Evolutionary conservation across 2,888 invertebrate species (phyloP).

Genomic region (Pyrgus malvae): DNA sequence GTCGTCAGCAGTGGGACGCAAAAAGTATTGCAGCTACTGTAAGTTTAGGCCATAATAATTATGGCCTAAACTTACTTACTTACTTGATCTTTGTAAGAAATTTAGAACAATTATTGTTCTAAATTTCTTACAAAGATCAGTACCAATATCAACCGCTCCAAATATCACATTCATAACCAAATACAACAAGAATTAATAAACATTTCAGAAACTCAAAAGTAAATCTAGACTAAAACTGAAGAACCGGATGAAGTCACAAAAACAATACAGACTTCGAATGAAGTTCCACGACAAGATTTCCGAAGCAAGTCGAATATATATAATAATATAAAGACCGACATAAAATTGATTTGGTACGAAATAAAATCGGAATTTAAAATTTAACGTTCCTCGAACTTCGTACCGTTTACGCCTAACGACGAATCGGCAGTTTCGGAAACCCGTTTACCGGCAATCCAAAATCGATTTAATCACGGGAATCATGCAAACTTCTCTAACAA

Average conservation of each 20-base stretch:
- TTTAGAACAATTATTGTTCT: no score
- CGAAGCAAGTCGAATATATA: slow-evolving; percentile 23
- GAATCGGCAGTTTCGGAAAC: slow-evolving; percentile 71
- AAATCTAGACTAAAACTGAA: neutral
- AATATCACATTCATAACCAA: neutral
- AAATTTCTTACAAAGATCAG: no score
- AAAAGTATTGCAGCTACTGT: no score
- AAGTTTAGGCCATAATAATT: no score
- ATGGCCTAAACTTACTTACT: no score
- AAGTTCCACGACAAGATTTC: slow-evolving; percentile 21
- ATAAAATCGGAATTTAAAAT: slow-evolving; percentile 50
- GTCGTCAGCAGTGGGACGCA: no score
- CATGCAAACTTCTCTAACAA: slow-evolving; percentile 72
- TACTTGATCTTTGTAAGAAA: no score
- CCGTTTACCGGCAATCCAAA: slow-evolving; percentile 71
- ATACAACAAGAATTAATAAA: neutral
- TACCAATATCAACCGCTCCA: no score
- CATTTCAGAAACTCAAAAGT: neutral
- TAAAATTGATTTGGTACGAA: slow-evolving; percentile 44
- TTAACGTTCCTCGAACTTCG: slow-evolving; percentile 57
- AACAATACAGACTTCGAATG: slow-evolving; percentile 9
- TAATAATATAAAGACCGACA: slow-evolving; percentile 19
- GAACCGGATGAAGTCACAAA: slow-evolving; percentile 7
- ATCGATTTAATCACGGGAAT: slow-evolving; percentile 79
- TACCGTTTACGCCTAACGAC: slow-evolving; percentile 67